Percentiles rank a stretch among this genome's conserved stretches.
phyloP scores from a whole-genome alignment of 2,113 vertebrate genomes.

The Motacilla tschutschensis region DNA sequence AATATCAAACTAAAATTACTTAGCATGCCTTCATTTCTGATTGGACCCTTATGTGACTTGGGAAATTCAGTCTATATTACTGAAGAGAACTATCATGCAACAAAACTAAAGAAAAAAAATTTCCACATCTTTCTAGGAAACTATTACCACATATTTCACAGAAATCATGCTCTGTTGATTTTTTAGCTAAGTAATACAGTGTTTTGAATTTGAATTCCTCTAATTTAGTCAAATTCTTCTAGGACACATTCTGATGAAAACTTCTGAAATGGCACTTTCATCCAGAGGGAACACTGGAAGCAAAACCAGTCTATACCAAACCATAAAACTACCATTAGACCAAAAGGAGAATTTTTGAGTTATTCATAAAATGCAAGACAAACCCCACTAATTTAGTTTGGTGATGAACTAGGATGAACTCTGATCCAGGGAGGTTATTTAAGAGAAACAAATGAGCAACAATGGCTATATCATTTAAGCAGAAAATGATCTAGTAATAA shows the following conservation, averaged over 20 bases:
- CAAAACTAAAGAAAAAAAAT: background rate
- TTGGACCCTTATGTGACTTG: background rate
- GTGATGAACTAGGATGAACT: background rate
- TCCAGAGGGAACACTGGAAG: background rate
- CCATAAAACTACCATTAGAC: background rate
- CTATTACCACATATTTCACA: conserved; percentile 29
- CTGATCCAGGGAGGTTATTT: background rate
- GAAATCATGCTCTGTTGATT: conserved; percentile 23
- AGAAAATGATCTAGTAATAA: background rate
- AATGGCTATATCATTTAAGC: background rate
- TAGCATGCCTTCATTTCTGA: background rate
- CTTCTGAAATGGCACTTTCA: background rate
- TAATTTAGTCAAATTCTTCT: conserved; percentile 21
- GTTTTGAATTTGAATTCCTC: conserved; percentile 7
- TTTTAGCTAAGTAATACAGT: conserved; percentile 2
- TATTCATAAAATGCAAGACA: background rate
- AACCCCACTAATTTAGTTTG: background rate
- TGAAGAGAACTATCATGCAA: background rate
- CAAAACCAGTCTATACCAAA: background rate
- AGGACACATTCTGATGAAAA: background rate
- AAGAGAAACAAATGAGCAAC: background rate
- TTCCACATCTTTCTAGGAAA: conserved; percentile 55
- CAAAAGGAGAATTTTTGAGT: background rate
- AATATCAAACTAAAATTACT: background rate
- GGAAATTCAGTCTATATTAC: background rate